Conservation (phyloP, 2,113 vertebrate genomes). For the Cryptotis parvus region DNA sequence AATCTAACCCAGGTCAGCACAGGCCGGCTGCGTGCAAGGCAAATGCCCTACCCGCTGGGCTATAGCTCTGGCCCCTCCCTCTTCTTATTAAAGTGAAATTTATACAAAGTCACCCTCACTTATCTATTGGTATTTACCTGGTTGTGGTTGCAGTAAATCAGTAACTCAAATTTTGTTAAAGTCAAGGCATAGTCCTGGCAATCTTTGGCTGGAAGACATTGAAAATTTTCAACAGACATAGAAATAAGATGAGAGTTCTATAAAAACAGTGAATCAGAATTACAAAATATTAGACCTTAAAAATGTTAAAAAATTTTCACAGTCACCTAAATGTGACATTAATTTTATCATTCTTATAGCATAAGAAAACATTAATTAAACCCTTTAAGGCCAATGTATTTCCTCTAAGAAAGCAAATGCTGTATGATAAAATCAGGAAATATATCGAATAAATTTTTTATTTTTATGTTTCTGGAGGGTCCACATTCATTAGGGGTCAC, state of each 20-base stretch:
- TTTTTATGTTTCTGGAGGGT: too few relatives aligned
- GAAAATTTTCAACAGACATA: not conserved
- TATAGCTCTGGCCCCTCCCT: too few relatives aligned
- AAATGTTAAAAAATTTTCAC: not conserved
- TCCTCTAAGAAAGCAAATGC: not conserved
- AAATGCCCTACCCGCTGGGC: too few relatives aligned
- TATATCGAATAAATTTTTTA: not conserved
- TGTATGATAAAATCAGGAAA: slow-evolving; percentile 34
- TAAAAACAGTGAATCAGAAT: not conserved
- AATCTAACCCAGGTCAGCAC: too few relatives aligned
- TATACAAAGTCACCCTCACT: not conserved
- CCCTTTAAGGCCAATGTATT: not conserved
- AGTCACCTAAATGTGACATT: not conserved
- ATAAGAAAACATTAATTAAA: not conserved
- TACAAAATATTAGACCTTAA: slow-evolving; percentile 44
- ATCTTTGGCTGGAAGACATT: not conserved
- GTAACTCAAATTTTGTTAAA: slow-evolving; percentile 1
- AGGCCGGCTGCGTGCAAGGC: too few relatives aligned
- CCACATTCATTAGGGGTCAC: too few relatives aligned
- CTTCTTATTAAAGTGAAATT: not conserved
- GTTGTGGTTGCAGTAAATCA: not conserved
- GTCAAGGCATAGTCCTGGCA: not conserved
- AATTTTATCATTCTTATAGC: not conserved
- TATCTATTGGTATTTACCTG: not conserved
- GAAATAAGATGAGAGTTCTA: not conserved